These are phyloP conservation scores for Brachypalpus laphriformis DNA, from an alignment of 2,888 invertebrate genomes.

Conservation along the genomic window DNA sequence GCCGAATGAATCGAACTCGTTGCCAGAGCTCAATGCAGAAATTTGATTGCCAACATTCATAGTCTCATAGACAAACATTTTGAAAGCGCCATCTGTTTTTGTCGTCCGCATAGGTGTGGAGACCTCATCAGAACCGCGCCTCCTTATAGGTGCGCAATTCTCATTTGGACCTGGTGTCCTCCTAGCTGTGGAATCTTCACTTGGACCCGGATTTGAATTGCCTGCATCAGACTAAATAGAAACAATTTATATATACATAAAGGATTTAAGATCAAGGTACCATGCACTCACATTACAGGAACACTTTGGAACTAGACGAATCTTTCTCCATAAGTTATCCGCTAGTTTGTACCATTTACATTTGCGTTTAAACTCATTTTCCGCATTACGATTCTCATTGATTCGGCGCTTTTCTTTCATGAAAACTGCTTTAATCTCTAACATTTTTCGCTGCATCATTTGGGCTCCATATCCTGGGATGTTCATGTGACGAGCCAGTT, in stretches of 20 bases:
- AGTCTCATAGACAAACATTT: background rate
- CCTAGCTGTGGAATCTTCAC: background rate
- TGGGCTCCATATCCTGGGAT: background rate
- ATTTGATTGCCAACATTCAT: no score
- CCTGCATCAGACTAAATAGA: background rate
- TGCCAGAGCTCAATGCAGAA: background rate
- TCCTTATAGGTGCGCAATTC: no score
- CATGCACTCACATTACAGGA: conserved; percentile 1
- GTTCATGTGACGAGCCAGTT: background rate
- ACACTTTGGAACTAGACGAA: background rate
- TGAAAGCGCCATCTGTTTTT: background rate
- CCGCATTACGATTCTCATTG: background rate
- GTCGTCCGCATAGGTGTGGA: no score
- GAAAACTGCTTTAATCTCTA: background rate
- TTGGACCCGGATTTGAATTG: background rate
- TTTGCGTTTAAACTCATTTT: background rate
- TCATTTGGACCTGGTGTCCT: no score
- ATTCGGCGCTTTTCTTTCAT: background rate
- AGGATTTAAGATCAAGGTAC: background rate
- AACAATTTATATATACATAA: background rate
- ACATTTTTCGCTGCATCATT: background rate
- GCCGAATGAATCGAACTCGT: conserved; percentile 7
- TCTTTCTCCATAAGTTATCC: background rate
- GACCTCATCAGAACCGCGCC: no score
- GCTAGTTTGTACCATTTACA: background rate